Conservation (phyloP, 1,140 invertebrate genomes). For the Prorops nasuta region DNA sequence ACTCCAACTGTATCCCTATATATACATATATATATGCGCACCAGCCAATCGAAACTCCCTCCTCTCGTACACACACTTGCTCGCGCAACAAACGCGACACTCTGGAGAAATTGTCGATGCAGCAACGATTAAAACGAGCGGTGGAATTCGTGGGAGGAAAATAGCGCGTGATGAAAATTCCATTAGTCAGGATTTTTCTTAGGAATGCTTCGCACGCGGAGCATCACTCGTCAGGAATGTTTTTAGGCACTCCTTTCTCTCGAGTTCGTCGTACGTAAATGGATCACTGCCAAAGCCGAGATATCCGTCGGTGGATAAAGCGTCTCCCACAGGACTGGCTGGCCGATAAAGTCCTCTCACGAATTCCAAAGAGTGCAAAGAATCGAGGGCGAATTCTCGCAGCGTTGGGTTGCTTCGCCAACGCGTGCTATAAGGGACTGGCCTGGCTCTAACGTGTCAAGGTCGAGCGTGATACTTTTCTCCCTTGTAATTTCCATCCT, state of each 20-base stretch:
- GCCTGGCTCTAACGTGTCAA: slow-evolving; percentile 33
- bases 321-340: slow-evolving; percentile 18
- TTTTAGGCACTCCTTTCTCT: too few species aligned
- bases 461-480: slow-evolving; percentile 28
- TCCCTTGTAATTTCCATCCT: too few species aligned
- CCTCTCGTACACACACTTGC: slow-evolving; percentile 12
- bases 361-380: slow-evolving; percentile 28
- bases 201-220: too few species aligned
- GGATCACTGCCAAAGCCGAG: slow-evolving; percentile 37
- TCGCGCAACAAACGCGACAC: slow-evolving; percentile 1
- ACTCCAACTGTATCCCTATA: too few species aligned
- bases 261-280: slow-evolving; percentile 27
- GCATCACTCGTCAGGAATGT: too few species aligned
- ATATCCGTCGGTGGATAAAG: too few species aligned
- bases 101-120: slow-evolving; percentile 11
- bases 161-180: too few species aligned
- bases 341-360: slow-evolving; percentile 18
- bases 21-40: too few species aligned
- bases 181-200: too few species aligned
- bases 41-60: too few species aligned
- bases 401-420: slow-evolving; percentile 27
- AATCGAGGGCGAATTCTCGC: slow-evolving; percentile 37
- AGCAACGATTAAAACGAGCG: slow-evolving; percentile 19
- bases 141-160: too few species aligned
- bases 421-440: not conserved